Evolutionary conservation across 2,113 vertebrate genomes (phyloP).

Genomic region (Thinocorus orbignyianus): DNA sequence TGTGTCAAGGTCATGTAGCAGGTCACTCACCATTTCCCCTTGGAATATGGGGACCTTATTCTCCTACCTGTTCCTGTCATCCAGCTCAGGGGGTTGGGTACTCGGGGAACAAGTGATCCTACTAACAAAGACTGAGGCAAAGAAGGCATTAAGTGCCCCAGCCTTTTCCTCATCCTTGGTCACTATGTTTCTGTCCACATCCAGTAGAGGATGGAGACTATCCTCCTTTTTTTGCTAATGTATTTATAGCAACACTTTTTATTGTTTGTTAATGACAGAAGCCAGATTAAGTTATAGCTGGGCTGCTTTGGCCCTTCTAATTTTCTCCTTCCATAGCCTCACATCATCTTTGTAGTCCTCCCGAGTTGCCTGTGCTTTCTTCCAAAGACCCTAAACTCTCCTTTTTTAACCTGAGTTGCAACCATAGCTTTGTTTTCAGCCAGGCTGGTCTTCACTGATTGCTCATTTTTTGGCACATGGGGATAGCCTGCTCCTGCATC

Average conservation of each 20-base stretch:
- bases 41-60: not conserved
- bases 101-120: not conserved
- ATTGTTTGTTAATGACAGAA: not conserved
- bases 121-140: not conserved
- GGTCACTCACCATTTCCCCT: not conserved
- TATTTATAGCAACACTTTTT: not conserved
- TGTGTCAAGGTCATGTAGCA: not conserved
- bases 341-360: not conserved
- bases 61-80: not conserved
- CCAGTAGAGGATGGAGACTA: not conserved
- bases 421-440: not conserved
- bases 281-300: not conserved
- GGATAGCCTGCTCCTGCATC: not conserved
- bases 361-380: not conserved
- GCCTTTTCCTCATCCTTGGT: not conserved
- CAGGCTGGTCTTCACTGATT: not conserved
- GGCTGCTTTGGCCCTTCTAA: not conserved
- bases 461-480: not conserved
- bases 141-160: not conserved
- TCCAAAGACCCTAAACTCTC: not conserved
- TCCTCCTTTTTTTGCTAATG: not conserved
- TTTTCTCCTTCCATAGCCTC: not conserved
- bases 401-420: not conserved
- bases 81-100: not conserved
- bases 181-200: not conserved